phyloP scores from a whole-genome alignment of 2,113 vertebrate genomes.

The Sciurus niger region DNA sequence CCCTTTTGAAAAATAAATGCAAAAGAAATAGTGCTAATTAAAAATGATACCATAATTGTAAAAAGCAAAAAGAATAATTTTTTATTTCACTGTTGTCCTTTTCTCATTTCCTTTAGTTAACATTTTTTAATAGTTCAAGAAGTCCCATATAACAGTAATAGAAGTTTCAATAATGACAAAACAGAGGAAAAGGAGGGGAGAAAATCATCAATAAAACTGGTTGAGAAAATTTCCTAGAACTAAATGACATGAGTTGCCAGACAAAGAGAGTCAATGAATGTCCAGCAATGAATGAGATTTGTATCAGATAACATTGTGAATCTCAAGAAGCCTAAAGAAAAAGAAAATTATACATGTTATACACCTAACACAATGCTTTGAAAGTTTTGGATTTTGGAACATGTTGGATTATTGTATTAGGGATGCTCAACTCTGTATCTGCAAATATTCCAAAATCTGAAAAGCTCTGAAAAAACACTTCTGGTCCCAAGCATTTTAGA shows the following conservation, averaged over 20 bases:
- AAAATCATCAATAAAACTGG: not conserved
- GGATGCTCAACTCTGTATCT: not conserved
- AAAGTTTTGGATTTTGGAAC: not conserved
- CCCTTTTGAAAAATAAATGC: not conserved
- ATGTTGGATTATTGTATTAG: not conserved
- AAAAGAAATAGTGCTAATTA: not conserved
- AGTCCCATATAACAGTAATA: not conserved
- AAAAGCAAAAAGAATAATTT: not conserved
- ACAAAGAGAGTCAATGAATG: not conserved
- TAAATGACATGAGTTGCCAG: not conserved
- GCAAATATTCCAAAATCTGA: not conserved
- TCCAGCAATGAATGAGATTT: not conserved
- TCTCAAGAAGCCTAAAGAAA: not conserved
- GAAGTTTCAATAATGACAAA: not conserved
- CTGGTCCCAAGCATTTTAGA: too few relatives aligned
- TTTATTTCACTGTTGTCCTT: not conserved
- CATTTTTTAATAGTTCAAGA: not conserved
- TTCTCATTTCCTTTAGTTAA: not conserved
- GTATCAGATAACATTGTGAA: not conserved
- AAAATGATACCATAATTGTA: not conserved
- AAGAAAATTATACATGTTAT: not conserved
- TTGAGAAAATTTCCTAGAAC: not conserved
- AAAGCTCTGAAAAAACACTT: not conserved
- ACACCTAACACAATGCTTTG: not conserved
- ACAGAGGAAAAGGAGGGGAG: not conserved